phyloP scores from a whole-genome alignment of 2,797 vertebrate species.

The Aulostomus chinensis region DNA sequence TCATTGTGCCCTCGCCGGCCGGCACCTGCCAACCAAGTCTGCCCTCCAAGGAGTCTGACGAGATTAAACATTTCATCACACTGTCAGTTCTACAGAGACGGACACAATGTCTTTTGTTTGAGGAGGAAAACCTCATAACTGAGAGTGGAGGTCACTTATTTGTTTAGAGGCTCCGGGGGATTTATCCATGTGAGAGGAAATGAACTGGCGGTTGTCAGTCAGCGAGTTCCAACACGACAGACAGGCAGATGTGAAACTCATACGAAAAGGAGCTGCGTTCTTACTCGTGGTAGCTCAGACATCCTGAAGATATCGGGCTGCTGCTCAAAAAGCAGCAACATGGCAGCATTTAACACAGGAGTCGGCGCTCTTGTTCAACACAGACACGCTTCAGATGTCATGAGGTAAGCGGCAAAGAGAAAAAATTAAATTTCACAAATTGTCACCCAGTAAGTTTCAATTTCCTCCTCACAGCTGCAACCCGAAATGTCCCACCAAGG shows the following conservation, averaged over 20 bases:
- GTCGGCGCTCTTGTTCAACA: too few relatives aligned
- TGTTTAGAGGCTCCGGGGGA: constrained; percentile 29
- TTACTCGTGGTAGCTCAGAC: too few relatives aligned
- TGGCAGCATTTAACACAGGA: too few relatives aligned
- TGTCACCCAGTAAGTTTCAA: too few relatives aligned
- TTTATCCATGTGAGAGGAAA: constrained; percentile 33
- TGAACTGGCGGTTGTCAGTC: constrained; percentile 39
- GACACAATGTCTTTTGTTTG: constrained; percentile 55
- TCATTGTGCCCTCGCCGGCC: constrained; percentile 23
- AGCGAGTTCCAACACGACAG: constrained; percentile 5
- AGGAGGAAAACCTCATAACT: constrained; percentile 45
- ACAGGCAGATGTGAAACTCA: constrained; percentile 4
- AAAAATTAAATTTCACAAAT: too few relatives aligned
- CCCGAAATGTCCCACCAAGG: too few relatives aligned
- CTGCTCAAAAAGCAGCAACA: too few relatives aligned
- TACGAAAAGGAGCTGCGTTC: too few relatives aligned
- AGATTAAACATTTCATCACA: constrained; percentile 58
- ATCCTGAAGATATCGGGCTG: too few relatives aligned
- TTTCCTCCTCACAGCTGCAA: too few relatives aligned
- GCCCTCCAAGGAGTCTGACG: neutral
- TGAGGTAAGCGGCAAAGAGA: too few relatives aligned
- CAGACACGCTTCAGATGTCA: too few relatives aligned
- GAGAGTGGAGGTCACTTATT: constrained; percentile 38
- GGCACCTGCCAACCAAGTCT: constrained; percentile 36
- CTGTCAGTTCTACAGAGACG: constrained; percentile 3